Evolutionary conservation across 2,797 vertebrate species (phyloP), one percentile per base, ranked within the genome.

Genomic region (Graptemys geographica): DNA sequence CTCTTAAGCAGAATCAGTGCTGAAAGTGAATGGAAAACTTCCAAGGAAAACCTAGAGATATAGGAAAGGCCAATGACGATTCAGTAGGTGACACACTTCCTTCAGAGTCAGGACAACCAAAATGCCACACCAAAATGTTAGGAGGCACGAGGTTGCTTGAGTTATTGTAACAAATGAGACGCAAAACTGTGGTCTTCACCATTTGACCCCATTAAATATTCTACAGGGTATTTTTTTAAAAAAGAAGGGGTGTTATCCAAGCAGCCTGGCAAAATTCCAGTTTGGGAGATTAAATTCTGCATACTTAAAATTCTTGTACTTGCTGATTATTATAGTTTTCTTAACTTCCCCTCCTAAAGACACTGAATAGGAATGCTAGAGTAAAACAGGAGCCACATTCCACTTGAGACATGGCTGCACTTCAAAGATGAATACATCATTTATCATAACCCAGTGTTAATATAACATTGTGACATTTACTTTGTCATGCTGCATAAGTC

Each of bases 361-460:
- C 18, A 79, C 79, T 85, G 83, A 86, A 92, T 57, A 76, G 51
- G 69, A 83, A 72, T 92, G 56, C 41, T 1, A 0, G 11, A 18
- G 80, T 27, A 65, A 65, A 65, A n/a, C 16, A 53, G 80, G 11
- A 19, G 53, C 74, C 91, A 81, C 31, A 55, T 86, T 89, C 87
- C 90, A 83, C 51, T 88, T 44, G 72, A 76, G 72, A 47, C 5
- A 2, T n/a, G 62, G 79, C n/a, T 55, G 83, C 47, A 80, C 47
- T 83, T 87, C 53, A 25, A 83, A 74, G 91, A 93, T 37, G 51
- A 91, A 56, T 79, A 86, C 10, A 86, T 83, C 88, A 89, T 85
- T 92, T 83, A 72, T 84, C 55, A 51, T 74, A 83, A 52, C 49
- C 78, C 23, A 3, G 5, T 5, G 19, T 92, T 85, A 94, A 88